Evolutionary conservation across 2,113 vertebrate genomes (phyloP), one percentile per base, ranked within the genome.

Genomic region (Amblyopsis rosae): DNA sequence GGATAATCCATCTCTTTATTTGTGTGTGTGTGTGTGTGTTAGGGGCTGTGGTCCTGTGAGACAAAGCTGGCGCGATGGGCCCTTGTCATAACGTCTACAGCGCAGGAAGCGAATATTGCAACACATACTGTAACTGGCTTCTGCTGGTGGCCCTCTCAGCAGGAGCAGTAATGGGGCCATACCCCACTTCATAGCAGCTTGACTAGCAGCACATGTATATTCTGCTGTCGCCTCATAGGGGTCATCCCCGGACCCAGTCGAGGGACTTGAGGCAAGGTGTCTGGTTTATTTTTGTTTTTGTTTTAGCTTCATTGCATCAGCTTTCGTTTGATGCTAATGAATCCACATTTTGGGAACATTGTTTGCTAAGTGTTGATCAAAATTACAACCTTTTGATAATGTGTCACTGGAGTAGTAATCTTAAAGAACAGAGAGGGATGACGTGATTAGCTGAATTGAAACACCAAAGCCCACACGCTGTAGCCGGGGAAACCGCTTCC

Each of bases 371-470:
- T 59, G 61, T 68, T 72, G 50, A 61, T 79, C 55, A 73, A 73
- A 81, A 74, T 70, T 3, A 72, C 54, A 32, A 58, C 11, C 68
- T 53, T 68, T 1, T 1, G 67, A 70, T 51, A 10, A 50, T 58
- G 5, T 59, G 50, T 76, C 57, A 78, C 76, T 58, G 56, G 51
- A 46, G 65, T 49, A 35, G 61, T 76, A 77, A 80, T 83, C 76
- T 59, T 15, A 35, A 55, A 73, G 66, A 76, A 71, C 75, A 62
- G 63, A 55, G n/a, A 15, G 3, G 66, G 59, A 47, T 1, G 19
- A 76, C 73, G 72, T 82, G 87, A 86, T 87, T 84, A 89, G 81
- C 86, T 35, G 61, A 65, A 82, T 67, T 77, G 67, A 87, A 79
- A 87, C 80, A 80, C 86, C 75, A 64, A 60, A 70, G 70, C 59